These are phyloP conservation scores for Reticulitermes lucifugus DNA, from an alignment of 2,888 invertebrate species.

Conservation along the genomic window DNA sequence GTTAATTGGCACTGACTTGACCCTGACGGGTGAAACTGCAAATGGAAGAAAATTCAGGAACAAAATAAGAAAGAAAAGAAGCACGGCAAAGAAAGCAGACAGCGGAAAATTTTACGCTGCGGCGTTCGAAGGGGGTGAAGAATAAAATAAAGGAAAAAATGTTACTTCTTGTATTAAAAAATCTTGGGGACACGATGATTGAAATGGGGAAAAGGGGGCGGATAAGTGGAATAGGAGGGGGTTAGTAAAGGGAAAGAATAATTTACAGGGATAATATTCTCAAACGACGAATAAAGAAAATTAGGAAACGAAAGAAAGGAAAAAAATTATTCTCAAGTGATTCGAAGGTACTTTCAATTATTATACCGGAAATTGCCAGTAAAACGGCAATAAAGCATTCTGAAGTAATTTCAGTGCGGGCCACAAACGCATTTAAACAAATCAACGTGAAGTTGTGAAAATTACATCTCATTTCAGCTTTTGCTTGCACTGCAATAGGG, in stretches of 20 bases:
- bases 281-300: constrained; percentile 22
- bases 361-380: constrained; percentile 30
- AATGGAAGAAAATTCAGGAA: constrained; percentile 47
- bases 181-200: constrained; percentile 47
- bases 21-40: constrained; percentile 47
- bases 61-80: constrained; percentile 29
- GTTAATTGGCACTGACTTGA: constrained; percentile 53
- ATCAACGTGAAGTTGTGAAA: background rate
- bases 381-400: background rate
- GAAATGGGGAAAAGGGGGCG: constrained; percentile 7
- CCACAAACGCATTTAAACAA: background rate
- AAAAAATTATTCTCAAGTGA: constrained; percentile 47
- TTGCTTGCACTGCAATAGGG: too few species aligned
- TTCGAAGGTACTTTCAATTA: constrained; percentile 51
- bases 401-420: background rate
- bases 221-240: background rate
- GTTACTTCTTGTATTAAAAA: constrained; percentile 14
- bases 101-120: constrained; percentile 48
- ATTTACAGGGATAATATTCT: constrained; percentile 33
- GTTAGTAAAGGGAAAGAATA: constrained; percentile 5
- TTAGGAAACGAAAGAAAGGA: background rate
- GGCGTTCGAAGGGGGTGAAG: constrained; percentile 27
- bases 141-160: constrained; percentile 41
- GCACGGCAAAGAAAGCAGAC: constrained; percentile 34
- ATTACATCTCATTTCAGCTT: background rate